phyloP scores from a whole-genome alignment of 2,797 vertebrate species.

The Serranus cabrilla region DNA sequence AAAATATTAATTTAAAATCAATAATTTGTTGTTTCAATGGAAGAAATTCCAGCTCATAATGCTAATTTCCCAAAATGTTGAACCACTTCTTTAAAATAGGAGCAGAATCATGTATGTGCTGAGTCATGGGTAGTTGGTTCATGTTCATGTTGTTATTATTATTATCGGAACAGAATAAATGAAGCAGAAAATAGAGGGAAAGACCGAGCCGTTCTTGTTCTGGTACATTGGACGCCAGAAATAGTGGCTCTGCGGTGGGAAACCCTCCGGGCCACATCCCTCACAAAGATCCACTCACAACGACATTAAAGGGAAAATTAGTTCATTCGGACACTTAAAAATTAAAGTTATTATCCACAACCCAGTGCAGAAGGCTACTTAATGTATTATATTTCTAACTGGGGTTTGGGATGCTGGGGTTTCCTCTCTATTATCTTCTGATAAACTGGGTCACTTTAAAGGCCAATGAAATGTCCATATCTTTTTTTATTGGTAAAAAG shows the following conservation, averaged over 20 bases:
- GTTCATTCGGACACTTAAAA: not conserved
- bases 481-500: not conserved
- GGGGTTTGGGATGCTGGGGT: too few species aligned
- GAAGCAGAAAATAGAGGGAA: slow-evolving; percentile 14
- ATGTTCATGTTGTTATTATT: not conserved
- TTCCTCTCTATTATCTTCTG: too few species aligned
- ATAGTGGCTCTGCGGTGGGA: not conserved
- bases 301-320: not conserved
- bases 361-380: too few species aligned
- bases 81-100: not conserved
- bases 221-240: not conserved
- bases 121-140: not conserved
- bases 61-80: not conserved
- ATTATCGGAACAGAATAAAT: not conserved
- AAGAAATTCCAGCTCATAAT: too few species aligned
- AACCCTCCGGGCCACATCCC: slow-evolving; percentile 5
- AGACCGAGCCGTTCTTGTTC: not conserved
- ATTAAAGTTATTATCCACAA: too few species aligned
- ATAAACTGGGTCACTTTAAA: too few species aligned
- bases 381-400: too few species aligned
- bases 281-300: slow-evolving; percentile 25
- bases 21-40: too few species aligned
- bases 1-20: not conserved
- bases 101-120: not conserved
- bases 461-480: too few species aligned